phyloP scores from a whole-genome alignment of 2,113 vertebrate genomes.

The Tauraco erythrolophus region DNA sequence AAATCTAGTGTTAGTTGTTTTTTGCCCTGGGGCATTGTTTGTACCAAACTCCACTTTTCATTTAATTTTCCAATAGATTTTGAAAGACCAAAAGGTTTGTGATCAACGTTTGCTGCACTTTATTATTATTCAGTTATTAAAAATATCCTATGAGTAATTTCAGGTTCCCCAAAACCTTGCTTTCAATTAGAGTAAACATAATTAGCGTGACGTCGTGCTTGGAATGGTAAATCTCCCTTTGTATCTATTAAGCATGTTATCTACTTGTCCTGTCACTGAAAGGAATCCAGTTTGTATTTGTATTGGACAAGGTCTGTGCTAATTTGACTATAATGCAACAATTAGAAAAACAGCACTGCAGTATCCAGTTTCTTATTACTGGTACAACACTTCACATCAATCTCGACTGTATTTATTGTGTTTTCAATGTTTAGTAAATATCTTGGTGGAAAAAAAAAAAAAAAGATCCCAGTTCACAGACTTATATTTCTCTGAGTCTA shows the following conservation, averaged over 20 bases:
- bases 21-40: slow-evolving; percentile 81
- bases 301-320: slow-evolving; percentile 64
- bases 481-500: slow-evolving; percentile 22
- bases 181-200: slow-evolving; percentile 87
- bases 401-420: slow-evolving; percentile 35
- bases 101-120: slow-evolving; percentile 79
- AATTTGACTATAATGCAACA: slow-evolving; percentile 59
- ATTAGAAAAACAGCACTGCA: slow-evolving; percentile 51
- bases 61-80: slow-evolving; percentile 81
- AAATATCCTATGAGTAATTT: slow-evolving; percentile 79
- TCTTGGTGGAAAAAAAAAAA: neutral
- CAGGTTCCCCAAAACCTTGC: slow-evolving; percentile 80
- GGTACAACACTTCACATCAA: slow-evolving; percentile 26
- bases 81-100: slow-evolving; percentile 77
- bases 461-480: neutral
- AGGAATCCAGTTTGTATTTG: slow-evolving; percentile 70
- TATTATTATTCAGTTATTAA: slow-evolving; percentile 68
- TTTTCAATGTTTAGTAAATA: slow-evolving; percentile 32
- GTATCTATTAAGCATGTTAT: slow-evolving; percentile 81
- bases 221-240: slow-evolving; percentile 80
- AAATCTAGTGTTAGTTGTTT: slow-evolving; percentile 82
- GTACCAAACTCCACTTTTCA: slow-evolving; percentile 81
- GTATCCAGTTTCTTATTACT: slow-evolving; percentile 22
- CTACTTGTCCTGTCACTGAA: slow-evolving; percentile 74
- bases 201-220: slow-evolving; percentile 81